Conservation (phyloP, 2,888 invertebrate species). For the Sisyra terminalis region DNA sequence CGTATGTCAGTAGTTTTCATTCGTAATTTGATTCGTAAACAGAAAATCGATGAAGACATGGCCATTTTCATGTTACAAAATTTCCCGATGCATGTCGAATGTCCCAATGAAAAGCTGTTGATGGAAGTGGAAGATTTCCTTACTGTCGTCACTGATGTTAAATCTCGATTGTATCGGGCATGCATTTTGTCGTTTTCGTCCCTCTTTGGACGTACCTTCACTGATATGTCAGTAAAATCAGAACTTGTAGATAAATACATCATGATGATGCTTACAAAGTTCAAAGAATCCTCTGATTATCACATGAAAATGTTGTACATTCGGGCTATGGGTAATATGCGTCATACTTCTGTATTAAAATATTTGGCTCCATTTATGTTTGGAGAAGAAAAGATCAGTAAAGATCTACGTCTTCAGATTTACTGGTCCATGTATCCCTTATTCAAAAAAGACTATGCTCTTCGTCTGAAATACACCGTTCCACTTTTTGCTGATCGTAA, state of each 20-base stretch:
- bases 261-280: slow-evolving; percentile 14
- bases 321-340: slow-evolving; percentile 29
- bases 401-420: slow-evolving; percentile 25
- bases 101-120: slow-evolving; percentile 25
- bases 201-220: slow-evolving; percentile 19
- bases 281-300: slow-evolving; percentile 18
- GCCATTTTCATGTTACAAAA: slow-evolving; percentile 23
- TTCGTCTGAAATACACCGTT: slow-evolving; percentile 25
- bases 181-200: slow-evolving; percentile 28
- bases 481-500: slow-evolving; percentile 27
- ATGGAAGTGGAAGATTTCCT: slow-evolving; percentile 22
- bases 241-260: slow-evolving; percentile 16
- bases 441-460: slow-evolving; percentile 15
- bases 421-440: slow-evolving; percentile 24
- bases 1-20: slow-evolving; percentile 24
- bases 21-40: slow-evolving; percentile 21
- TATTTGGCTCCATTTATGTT: slow-evolving; percentile 26
- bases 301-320: slow-evolving; percentile 26
- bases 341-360: slow-evolving; percentile 22
- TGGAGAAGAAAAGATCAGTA: slow-evolving; percentile 19
- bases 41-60: slow-evolving; percentile 19
- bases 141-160: slow-evolving; percentile 15
- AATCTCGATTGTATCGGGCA: slow-evolving; percentile 19
- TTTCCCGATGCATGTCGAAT: slow-evolving; percentile 26
- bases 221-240: slow-evolving; percentile 10